phyloP scores from a whole-genome alignment of 2,113 vertebrate species.

The Thermophis baileyi region DNA sequence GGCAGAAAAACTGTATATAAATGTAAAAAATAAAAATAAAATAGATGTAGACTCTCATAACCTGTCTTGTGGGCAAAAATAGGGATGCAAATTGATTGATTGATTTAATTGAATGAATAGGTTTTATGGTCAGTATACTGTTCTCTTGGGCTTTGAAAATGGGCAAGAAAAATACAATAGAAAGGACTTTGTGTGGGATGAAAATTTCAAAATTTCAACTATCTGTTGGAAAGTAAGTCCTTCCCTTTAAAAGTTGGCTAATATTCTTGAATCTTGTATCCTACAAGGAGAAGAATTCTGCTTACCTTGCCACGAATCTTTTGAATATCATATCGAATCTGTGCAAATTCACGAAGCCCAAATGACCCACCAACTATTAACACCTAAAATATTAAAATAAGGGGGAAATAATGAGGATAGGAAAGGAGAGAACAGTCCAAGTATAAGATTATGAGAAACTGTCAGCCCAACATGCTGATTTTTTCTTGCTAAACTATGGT shows the following conservation, averaged over 20 bases:
- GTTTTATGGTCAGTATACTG: background rate
- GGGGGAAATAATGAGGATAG: background rate
- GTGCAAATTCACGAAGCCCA: conserved; percentile 89
- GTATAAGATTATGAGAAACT: background rate
- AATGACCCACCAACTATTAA: conserved; percentile 91
- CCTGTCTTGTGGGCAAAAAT: background rate
- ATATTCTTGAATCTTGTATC: background rate
- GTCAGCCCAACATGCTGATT: background rate
- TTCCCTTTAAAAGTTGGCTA: background rate
- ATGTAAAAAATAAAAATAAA: background rate
- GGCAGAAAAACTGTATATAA: background rate
- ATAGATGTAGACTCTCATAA: background rate
- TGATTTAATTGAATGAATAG: background rate
- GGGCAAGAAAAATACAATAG: background rate
- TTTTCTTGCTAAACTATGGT: background rate
- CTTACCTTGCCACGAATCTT: conserved; percentile 79
- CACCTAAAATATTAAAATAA: conserved; percentile 72
- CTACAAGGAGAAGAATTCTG: background rate
- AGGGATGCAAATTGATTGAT: background rate
- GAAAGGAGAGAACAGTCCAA: conserved; percentile 26
- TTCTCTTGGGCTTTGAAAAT: background rate
- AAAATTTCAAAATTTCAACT: background rate
- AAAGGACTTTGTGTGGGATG: background rate
- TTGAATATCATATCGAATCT: conserved; percentile 90
- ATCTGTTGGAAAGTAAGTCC: background rate